Evolutionary conservation across 1,140 invertebrate genomes (phyloP), one percentile per base, ranked within the genome.

Genomic region (Cecropterus lyciades): DNA sequence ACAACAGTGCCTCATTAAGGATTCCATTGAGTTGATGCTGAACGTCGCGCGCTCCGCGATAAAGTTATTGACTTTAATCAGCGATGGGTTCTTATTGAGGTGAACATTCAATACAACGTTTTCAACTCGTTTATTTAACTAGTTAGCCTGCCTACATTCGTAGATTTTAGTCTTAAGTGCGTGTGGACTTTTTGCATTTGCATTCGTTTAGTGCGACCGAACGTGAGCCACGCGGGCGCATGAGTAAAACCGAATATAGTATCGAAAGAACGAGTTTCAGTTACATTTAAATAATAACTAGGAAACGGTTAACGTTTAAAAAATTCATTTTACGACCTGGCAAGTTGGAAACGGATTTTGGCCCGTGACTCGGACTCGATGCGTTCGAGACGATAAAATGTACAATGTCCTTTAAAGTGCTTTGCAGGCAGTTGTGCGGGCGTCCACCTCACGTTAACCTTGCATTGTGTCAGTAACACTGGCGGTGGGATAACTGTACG

Each of bases 401-500:
- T 82, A 82, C 46, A 85, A 80, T 86, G 80, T 85, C 81, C 81
- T 82, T 87, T 80, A 79, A 84, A 82, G 75, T 82, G 80, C 57
- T 72, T 78, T 73, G 75, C 69, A 68, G 68, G 57, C 75, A 77
- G 74, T 74, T 77, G 79, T 64, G 76, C 80, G 84, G 86, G 77
- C 86, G 73, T 87, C 79, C 71, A 90, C 87, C 85, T 84, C 76
- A 65, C 59, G 74, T 75, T 89, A 89, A 82, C 88, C 85, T 91
- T 91, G 87, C 80, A 83, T 80, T 87, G 85, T 89, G 88, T 87
- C 86, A 91, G 83, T 88, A 85, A 87, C 88, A 89, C 80, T 82
- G 74, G 70, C 74, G 69, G 72, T 75, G 77, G 87, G 75, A 85
- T 89, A 91, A 89, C 87, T 85, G 88, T 89, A 85, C 81, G 82